These are phyloP conservation scores for Amphiprion ocellaris DNA, from an alignment of 2,113 vertebrate species.

Conservation along the genomic window DNA sequence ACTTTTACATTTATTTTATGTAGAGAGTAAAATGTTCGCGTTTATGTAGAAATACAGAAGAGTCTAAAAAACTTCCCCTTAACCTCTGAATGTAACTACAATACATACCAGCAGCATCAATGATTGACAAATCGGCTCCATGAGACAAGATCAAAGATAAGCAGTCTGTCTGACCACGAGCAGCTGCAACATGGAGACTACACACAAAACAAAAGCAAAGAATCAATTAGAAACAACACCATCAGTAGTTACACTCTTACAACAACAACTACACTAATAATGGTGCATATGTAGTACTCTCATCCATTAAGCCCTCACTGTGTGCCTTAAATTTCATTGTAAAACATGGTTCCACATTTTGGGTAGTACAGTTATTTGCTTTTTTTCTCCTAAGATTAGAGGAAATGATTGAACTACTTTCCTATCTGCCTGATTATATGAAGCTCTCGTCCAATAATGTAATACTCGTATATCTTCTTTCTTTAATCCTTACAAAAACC, in stretches of 20 bases:
- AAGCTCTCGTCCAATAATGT: too few relatives aligned
- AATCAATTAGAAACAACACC: constrained; percentile 1
- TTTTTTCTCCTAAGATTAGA: too few relatives aligned
- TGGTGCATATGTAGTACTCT: too few relatives aligned
- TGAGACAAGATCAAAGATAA: constrained; percentile 92
- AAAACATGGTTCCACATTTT: too few relatives aligned
- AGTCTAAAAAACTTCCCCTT: background rate
- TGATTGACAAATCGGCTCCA: constrained; percentile 89
- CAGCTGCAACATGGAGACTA: constrained; percentile 93
- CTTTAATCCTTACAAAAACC: too few relatives aligned
- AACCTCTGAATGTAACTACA: background rate
- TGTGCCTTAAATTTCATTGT: too few relatives aligned
- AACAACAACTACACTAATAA: background rate
- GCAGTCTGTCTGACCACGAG: constrained; percentile 91
- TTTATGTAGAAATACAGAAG: background rate
- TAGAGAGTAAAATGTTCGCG: background rate
- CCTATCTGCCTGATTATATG: too few relatives aligned
- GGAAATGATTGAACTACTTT: too few relatives aligned
- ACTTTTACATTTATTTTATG: background rate
- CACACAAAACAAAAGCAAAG: constrained; percentile 18
- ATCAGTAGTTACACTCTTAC: background rate
- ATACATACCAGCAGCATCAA: constrained; percentile 90
- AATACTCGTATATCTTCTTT: too few relatives aligned
- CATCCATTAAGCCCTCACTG: too few relatives aligned
- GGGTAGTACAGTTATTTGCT: too few relatives aligned